A percentile compares a stretch with the other conserved stretches of the same genome.
phyloP scores from a whole-genome alignment of 2,113 vertebrate genomes.

The Cichladusa arquata region DNA sequence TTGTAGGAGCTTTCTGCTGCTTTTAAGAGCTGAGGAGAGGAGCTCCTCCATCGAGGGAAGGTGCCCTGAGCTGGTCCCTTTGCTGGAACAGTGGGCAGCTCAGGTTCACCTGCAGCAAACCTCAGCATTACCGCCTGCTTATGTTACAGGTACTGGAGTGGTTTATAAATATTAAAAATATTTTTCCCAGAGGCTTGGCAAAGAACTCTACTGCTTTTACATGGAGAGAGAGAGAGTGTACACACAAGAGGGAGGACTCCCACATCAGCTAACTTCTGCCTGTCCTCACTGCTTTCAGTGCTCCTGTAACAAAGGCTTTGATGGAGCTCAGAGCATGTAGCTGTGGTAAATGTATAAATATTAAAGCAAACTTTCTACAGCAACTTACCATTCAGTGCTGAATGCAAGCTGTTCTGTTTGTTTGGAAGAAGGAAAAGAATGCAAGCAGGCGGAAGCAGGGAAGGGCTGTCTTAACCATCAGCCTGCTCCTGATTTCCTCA shows the following conservation, averaged over 20 bases:
- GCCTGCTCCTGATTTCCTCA: not conserved
- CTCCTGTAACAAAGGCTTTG: conserved; percentile 61
- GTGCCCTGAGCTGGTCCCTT: not conserved
- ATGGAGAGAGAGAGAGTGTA: not conserved
- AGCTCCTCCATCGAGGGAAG: too few relatives aligned
- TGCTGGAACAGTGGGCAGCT: not conserved
- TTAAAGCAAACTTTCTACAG: conserved; percentile 71
- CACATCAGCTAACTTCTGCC: conserved; percentile 14
- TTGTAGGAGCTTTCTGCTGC: not conserved
- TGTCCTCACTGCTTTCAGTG: conserved; percentile 34
- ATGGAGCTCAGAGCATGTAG: conserved; percentile 59
- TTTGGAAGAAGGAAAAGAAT: conserved; percentile 15
- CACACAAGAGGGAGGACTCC: not conserved
- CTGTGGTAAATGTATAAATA: conserved; percentile 66
- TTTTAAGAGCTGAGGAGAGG: not conserved
- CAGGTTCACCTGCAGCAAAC: not conserved
- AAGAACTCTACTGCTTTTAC: conserved; percentile 25
- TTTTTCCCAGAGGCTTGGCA: conserved; percentile 50
- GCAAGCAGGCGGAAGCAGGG: not conserved
- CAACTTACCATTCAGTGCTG: conserved; percentile 64
- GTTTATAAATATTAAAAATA: conserved; percentile 68
- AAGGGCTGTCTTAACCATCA: not conserved
- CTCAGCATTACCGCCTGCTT: not conserved
- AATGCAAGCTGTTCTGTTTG: conserved; percentile 67
- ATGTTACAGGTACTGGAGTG: not conserved